Conservation (phyloP, 2,797 vertebrate species). For the Brachyalestes nurse region DNA sequence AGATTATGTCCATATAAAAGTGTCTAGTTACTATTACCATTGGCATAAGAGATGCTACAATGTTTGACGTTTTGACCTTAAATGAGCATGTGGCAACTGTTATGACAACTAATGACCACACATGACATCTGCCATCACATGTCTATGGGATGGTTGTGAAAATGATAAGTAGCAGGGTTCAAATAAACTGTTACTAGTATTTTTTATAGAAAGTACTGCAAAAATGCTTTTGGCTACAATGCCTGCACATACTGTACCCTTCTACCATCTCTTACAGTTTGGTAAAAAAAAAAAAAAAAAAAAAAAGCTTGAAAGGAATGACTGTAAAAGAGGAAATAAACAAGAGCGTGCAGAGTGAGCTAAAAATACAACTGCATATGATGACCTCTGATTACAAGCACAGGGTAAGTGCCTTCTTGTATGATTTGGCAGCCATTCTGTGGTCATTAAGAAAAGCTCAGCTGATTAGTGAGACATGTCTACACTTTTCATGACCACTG, state of each 20-base stretch:
- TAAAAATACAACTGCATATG: conserved; percentile 46
- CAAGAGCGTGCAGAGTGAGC: conserved; percentile 17
- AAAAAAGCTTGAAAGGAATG: not conserved
- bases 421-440: conserved; percentile 45
- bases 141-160: no score
- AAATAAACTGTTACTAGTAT: no score
- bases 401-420: conserved; percentile 27
- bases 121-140: no score
- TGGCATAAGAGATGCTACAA: no score
- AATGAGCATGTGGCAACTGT: no score
- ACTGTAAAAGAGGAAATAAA: conserved; percentile 8
- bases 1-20: no score
- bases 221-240: not conserved
- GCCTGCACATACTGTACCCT: not conserved
- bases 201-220: no score
- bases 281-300: not conserved
- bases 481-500: conserved; percentile 23
- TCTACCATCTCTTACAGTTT: no score
- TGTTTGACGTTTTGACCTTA: no score
- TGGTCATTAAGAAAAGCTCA: conserved; percentile 37
- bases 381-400: conserved; percentile 49
- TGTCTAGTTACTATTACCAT: no score
- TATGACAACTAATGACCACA: no score
- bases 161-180: no score
- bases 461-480: conserved; percentile 44